Conservation (phyloP, 1,140 invertebrate species). For the Euwallacea fornicatus region DNA sequence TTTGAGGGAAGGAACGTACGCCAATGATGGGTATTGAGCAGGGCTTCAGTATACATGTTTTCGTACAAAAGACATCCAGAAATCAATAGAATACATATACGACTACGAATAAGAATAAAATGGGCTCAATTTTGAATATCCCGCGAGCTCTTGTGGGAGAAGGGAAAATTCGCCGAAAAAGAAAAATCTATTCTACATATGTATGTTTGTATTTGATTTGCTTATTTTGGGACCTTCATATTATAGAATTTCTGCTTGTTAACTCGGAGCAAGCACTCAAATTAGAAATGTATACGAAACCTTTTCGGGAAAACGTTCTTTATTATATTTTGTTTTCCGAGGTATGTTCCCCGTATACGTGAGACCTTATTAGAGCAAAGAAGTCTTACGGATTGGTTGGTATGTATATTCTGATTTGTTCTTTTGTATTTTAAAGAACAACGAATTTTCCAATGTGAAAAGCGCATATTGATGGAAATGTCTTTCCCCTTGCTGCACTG, state of each 20-base stretch:
- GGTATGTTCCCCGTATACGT: constrained; percentile 25
- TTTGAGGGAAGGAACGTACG: too few species aligned
- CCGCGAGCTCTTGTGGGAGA: background rate
- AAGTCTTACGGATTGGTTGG: constrained; percentile 7
- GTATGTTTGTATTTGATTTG: constrained; percentile 38
- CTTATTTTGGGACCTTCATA: constrained; percentile 31
- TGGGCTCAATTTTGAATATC: constrained; percentile 32
- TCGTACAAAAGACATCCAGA: constrained; percentile 36
- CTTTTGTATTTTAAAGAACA: background rate
- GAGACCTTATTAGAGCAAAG: constrained; percentile 28
- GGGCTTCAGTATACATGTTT: constrained; percentile 29
- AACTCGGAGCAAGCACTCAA: constrained; percentile 32
- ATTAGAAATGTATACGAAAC: constrained; percentile 37
- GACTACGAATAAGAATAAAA: constrained; percentile 33
- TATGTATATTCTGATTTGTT: constrained; percentile 17
- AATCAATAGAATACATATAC: constrained; percentile 36
- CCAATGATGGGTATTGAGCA: background rate
- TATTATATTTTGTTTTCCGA: constrained; percentile 34
- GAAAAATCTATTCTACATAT: constrained; percentile 32
- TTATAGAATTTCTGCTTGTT: constrained; percentile 38
- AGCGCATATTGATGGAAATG: too few species aligned
- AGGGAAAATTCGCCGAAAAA: constrained; percentile 12
- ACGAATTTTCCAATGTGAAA: too few species aligned
- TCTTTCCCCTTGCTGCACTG: too few species aligned
- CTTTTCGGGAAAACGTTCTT: constrained; percentile 26